Percentiles rank a stretch among this genome's conserved stretches.
phyloP scores from a whole-genome alignment of 2,888 invertebrate genomes.

The Malachius bipustulatus region DNA sequence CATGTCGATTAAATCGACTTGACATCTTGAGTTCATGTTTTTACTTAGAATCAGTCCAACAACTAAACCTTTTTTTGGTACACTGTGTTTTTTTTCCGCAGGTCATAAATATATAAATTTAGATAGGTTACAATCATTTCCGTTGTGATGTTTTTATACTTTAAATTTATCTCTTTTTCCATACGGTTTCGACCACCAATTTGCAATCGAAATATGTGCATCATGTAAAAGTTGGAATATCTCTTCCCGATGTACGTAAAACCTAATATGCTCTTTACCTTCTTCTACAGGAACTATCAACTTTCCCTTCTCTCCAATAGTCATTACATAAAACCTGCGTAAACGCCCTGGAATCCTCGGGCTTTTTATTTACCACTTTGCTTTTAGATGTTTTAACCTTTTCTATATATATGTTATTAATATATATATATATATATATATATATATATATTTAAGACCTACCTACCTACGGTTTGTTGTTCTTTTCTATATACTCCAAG shows the following conservation, averaged over 20 bases:
- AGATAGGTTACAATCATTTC: constrained; percentile 7
- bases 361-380: constrained; percentile 9
- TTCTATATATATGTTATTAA: no score
- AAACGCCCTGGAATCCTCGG: constrained; percentile 12
- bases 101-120: constrained; percentile 6
- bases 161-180: constrained; percentile 11
- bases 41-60: constrained; percentile 12
- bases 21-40: constrained; percentile 27
- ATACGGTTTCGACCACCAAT: constrained; percentile 11
- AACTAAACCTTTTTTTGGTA: constrained; percentile 13
- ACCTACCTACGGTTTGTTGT: no score
- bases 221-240: constrained; percentile 13
- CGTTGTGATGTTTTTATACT: constrained; percentile 10
- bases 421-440: no score
- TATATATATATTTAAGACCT: no score
- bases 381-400: constrained; percentile 9
- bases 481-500: constrained; percentile 7
- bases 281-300: constrained; percentile 12
- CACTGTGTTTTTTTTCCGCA: constrained; percentile 10
- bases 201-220: constrained; percentile 9
- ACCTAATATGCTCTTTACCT: constrained; percentile 10
- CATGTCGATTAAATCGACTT: constrained; percentile 32
- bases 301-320: constrained; percentile 12
- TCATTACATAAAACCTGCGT: constrained; percentile 15
- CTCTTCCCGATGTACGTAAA: constrained; percentile 12